These are phyloP conservation scores for Acanthornis magna DNA, from an alignment of 2,797 vertebrate genomes.

Conservation along the genomic window DNA sequence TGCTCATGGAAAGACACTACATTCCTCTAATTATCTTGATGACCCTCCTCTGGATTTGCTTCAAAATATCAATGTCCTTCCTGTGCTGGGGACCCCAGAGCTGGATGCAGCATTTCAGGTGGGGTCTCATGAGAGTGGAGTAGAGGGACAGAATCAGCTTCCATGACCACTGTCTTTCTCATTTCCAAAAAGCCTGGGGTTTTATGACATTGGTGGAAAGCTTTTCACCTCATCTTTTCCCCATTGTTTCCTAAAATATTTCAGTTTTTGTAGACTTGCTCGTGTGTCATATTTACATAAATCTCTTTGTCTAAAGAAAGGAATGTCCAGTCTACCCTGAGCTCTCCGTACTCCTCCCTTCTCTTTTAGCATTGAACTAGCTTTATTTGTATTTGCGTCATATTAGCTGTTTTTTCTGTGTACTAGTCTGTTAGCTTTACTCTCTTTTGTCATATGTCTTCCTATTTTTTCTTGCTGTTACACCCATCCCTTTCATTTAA, in stretches of 20 bases:
- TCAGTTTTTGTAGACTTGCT: neutral
- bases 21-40: neutral
- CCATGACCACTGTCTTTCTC: neutral
- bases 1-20: neutral
- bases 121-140: neutral
- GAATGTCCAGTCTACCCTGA: neutral
- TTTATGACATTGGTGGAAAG: neutral
- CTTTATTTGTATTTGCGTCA: neutral
- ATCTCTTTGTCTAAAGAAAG: neutral
- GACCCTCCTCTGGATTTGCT: neutral
- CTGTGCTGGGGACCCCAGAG: neutral
- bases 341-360: neutral
- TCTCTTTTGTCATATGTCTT: neutral
- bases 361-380: neutral
- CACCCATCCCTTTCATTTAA: neutral
- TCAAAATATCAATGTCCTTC: neutral
- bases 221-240: accelerated
- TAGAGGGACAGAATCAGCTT: neutral
- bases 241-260: neutral
- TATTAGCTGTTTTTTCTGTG: neutral
- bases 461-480: neutral
- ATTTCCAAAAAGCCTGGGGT: neutral
- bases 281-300: neutral
- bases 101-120: neutral
- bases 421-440: neutral